A percentile compares a stretch with the other conserved stretches of the same genome.
Evolutionary conservation across 2,888 invertebrate species (phyloP).

Genomic region (Lithophane semibrunnea): DNA sequence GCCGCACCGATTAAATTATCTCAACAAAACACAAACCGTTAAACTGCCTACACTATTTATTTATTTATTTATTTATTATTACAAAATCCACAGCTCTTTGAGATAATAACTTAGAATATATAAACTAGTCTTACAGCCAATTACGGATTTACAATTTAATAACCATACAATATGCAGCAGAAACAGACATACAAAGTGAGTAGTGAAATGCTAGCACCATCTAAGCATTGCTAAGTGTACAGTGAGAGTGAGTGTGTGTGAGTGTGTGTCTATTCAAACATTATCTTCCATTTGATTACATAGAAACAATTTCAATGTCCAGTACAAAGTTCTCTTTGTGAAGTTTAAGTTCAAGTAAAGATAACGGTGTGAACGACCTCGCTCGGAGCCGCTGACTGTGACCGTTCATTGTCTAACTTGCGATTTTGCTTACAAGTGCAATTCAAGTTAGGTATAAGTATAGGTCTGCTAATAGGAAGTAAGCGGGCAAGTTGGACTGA

Average conservation of each 20-base stretch:
- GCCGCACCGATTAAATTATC: not conserved
- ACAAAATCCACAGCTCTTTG: no score
- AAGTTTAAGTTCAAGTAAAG: slow-evolving; percentile 60
- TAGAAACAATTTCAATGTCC: slow-evolving; percentile 39
- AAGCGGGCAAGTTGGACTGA: not conserved
- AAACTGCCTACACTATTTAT: slow-evolving; percentile 23
- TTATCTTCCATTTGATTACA: slow-evolving; percentile 39
- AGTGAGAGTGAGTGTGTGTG: no score
- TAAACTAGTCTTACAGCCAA: no score
- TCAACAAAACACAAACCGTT: slow-evolving; percentile 22
- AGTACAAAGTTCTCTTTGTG: slow-evolving; percentile 48
- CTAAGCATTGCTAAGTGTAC: no score
- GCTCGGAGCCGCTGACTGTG: slow-evolving; percentile 58
- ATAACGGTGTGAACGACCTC: slow-evolving; percentile 62
- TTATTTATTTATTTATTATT: no score
- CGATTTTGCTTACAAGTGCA: slow-evolving; percentile 52
- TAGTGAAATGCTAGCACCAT: no score
- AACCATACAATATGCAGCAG: no score
- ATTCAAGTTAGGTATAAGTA: slow-evolving; percentile 18
- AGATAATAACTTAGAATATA: no score
- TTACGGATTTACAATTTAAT: no score
- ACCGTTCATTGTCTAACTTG: slow-evolving; percentile 62
- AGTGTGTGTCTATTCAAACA: no score
- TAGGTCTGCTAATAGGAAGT: slow-evolving; percentile 6
- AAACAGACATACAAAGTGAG: no score